Evolutionary conservation across 2,113 vertebrate species (phyloP).

Genomic region (Synodontis membranacea): DNA sequence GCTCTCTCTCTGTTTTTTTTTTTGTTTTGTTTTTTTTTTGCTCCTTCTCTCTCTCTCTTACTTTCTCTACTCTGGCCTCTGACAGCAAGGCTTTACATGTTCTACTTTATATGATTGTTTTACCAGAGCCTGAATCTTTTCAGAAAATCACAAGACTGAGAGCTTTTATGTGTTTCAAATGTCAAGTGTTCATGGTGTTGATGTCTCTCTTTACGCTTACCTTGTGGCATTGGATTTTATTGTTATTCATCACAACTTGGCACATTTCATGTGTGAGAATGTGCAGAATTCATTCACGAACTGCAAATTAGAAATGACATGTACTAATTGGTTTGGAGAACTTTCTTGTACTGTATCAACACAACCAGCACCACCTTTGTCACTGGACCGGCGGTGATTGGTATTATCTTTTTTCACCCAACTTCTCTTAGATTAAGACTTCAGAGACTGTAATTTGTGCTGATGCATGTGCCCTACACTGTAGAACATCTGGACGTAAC

Average conservation of each 20-base stretch:
- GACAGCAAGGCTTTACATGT: background rate
- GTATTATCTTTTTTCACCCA: background rate
- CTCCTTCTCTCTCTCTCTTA: constrained; percentile 43
- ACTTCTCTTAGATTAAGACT: constrained; percentile 18
- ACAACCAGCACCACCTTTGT: background rate
- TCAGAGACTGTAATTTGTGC: constrained; percentile 24
- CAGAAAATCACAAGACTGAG: constrained; percentile 36
- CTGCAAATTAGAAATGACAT: background rate
- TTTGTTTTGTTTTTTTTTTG: too few relatives aligned
- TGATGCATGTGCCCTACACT: constrained; percentile 1
- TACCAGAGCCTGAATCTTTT: constrained; percentile 4
- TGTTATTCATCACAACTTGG: background rate
- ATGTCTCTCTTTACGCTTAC: background rate
- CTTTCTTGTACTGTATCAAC: background rate
- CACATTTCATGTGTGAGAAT: background rate
- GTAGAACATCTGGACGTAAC: constrained; percentile 18
- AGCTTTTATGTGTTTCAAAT: constrained; percentile 32
- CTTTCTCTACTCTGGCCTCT: constrained; percentile 46
- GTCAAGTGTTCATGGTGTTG: background rate
- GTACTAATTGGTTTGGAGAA: background rate
- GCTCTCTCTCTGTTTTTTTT: background rate
- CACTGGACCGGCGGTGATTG: background rate
- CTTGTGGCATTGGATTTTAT: background rate
- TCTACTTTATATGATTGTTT: background rate
- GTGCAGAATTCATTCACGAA: background rate